Conservation (phyloP, 2,797 vertebrate species). For the Stomatorhinus walkeri region DNA sequence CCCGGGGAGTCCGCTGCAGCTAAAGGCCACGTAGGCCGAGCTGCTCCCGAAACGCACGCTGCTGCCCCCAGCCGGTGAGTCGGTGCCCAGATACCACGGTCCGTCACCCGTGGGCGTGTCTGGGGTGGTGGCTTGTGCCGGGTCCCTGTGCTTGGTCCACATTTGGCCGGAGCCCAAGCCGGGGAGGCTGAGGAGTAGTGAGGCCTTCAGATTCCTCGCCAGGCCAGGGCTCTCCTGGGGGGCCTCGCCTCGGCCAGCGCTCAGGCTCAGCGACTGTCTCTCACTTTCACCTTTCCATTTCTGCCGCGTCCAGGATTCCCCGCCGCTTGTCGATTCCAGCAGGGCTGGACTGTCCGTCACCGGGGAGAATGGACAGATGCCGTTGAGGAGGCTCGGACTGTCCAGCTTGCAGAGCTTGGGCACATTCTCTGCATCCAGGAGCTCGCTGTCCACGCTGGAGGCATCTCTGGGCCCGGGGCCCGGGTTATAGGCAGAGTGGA, state of each 20-base stretch:
- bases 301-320: conserved; percentile 58
- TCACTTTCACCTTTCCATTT: conserved; percentile 75
- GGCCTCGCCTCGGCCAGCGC: conserved; percentile 49
- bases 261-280: conserved; percentile 65
- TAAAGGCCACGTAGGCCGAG: conserved; percentile 59
- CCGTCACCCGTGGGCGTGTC: conserved; percentile 70
- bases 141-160: conserved; percentile 76
- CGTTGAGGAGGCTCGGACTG: conserved; percentile 63
- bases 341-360: conserved; percentile 67
- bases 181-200: conserved; percentile 64
- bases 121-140: conserved; percentile 74
- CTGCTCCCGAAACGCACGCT: conserved; percentile 53
- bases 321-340: conserved; percentile 53
- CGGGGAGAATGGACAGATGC: conserved; percentile 67
- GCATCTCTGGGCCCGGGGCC: conserved; percentile 51
- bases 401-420: conserved; percentile 91
- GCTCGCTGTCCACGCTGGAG: conserved; percentile 37
- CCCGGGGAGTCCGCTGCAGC: conserved; percentile 53
- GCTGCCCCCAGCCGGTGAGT: conserved; percentile 45
- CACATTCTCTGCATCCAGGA: conserved; percentile 65
- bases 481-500: conserved; percentile 85
- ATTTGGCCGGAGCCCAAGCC: conserved; percentile 54
- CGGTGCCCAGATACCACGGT: conserved; percentile 75
- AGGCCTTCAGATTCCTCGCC: conserved; percentile 67
- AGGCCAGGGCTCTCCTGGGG: conserved; percentile 58